Base-by-base conservation (phyloP, 2,888 invertebrate species). In the Tinea pellionella region DNA sequence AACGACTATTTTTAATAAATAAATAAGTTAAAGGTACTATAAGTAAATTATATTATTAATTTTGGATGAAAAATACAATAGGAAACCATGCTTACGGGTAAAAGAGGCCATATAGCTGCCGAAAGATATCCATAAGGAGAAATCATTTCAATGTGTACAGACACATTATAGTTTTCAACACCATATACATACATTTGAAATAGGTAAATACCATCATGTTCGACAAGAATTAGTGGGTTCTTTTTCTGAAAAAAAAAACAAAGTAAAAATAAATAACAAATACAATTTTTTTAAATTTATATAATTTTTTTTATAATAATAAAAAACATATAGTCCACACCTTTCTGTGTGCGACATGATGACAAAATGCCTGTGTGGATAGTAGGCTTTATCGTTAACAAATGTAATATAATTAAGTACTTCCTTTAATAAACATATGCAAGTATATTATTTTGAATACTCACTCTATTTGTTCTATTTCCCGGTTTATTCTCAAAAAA, bases 41-140 rank as follows among this genome's bases (percentile, higher is more conserved):
- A n/a, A n/a, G n/a, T n/a, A n/a, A n/a, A n/a, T n/a, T n/a, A n/a
- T n/a, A n/a, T n/a, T n/a, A n/a, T n/a, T n/a, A n/a, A n/a, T n/a
- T n/a, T n/a, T n/a, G n/a, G n/a, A n/a, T n/a, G n/a, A n/a, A n/a
- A n/a, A n/a, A n/a, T n/a, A n/a, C n/a, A 24, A 24, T 24, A 24
- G 6, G 3, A 6, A 24, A 24, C 6, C 24, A 37, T 62, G 79
- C 87, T 88, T 80, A 94, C 94, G 64, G 94, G 93, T 63, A 97
- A 78, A 4, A 97, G 84, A 0, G 97, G 97, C 92, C 94, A 96
- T 75, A 97, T 96, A 0, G 92, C 92, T 6, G 97, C 96, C 0
- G 96, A 96, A 51, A 97, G 88, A 74, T 93, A 97, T 0, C 96
- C 96, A 69, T 93, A 90, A 0, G 91, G 90, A 32, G 93, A 91